Conservation (phyloP, 2,797 vertebrate species). For the Discoglossus pictus region DNA sequence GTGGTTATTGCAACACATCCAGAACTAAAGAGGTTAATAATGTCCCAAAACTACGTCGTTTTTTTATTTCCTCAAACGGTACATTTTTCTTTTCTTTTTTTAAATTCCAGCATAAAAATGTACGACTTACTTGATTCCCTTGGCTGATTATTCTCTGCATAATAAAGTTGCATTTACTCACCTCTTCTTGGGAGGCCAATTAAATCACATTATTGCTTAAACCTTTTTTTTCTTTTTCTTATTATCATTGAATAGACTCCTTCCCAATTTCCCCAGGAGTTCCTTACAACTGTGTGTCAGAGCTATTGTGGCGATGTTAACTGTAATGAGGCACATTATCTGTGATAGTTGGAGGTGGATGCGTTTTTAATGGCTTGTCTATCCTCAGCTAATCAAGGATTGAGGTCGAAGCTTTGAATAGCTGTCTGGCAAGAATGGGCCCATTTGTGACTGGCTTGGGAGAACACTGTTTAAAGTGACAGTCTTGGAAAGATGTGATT, state of each 20-base stretch:
- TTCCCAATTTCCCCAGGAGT: constrained; percentile 60
- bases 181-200: constrained; percentile 57
- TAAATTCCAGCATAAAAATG: background rate
- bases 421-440: constrained; percentile 43
- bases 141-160: constrained; percentile 51
- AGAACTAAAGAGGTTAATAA: too few relatives aligned
- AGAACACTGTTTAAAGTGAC: constrained; percentile 35
- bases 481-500: too few relatives aligned
- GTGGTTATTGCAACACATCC: too few relatives aligned
- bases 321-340: constrained; percentile 67
- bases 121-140: constrained; percentile 20
- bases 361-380: constrained; percentile 71
- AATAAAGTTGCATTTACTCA: constrained; percentile 52
- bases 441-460: constrained; percentile 28
- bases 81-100: background rate
- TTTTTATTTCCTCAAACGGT: constrained; percentile 1
- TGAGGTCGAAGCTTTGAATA: constrained; percentile 57
- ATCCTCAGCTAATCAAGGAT: constrained; percentile 69
- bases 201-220: constrained; percentile 55
- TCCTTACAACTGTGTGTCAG: constrained; percentile 66
- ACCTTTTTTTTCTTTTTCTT: constrained; percentile 42
- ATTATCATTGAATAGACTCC: constrained; percentile 54
- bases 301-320: constrained; percentile 64
- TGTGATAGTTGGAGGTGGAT: constrained; percentile 69
- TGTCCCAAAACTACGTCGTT: too few relatives aligned